Percentiles rank a stretch among this genome's conserved stretches.
phyloP scores from a whole-genome alignment of 2,113 vertebrate genomes.

The Cacatua alba region DNA sequence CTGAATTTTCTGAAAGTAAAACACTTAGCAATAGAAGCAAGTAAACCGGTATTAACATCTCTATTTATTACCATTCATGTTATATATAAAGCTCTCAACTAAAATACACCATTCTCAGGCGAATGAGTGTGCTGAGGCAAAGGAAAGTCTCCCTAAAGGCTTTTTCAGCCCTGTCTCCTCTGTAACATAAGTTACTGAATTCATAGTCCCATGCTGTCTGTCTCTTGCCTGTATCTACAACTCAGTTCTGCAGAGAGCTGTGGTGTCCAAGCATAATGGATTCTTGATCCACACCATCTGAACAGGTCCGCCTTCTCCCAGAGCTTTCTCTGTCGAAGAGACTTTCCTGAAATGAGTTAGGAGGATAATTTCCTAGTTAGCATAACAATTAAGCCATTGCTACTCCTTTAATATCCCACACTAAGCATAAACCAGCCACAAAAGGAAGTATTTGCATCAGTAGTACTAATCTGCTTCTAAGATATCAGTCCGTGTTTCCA shows the following conservation, averaged over 20 bases:
- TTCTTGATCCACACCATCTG: not conserved
- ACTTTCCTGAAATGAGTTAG: not conserved
- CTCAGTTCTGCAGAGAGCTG: not conserved
- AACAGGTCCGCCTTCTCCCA: not conserved
- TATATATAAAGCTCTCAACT: not conserved
- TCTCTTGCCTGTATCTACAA: not conserved
- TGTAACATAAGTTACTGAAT: not conserved
- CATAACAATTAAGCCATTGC: not conserved
- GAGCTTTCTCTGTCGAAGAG: not conserved
- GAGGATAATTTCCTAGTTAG: not conserved
- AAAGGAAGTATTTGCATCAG: not conserved
- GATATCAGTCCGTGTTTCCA: not conserved
- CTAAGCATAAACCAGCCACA: not conserved
- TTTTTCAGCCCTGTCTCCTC: not conserved
- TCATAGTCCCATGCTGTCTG: not conserved
- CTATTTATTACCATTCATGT: not conserved
- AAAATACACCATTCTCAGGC: not conserved
- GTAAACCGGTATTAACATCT: not conserved
- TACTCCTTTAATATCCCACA: not conserved
- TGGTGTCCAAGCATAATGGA: not conserved
- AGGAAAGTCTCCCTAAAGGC: not conserved
- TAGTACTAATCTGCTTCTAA: not conserved
- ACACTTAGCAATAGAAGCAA: not conserved
- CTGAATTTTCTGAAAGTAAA: not conserved
- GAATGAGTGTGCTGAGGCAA: not conserved